These are phyloP conservation scores for Druon quercuslanigerum DNA, from an alignment of 1,140 invertebrate species.

Conservation along the genomic window DNA sequence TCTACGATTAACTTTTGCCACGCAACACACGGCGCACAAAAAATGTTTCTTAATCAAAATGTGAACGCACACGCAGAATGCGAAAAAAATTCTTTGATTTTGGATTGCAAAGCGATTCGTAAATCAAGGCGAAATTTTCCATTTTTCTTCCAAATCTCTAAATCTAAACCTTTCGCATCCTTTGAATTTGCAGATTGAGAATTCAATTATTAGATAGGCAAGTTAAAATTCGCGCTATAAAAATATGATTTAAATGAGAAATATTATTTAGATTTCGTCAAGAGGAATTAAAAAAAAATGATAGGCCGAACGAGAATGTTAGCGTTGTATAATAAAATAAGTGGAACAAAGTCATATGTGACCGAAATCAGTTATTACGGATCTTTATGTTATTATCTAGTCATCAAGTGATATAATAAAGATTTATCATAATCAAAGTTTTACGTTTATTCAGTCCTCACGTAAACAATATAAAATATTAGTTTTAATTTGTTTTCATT, in stretches of 20 bases:
- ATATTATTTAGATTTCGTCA: not conserved
- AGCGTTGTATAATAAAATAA: constrained; percentile 54
- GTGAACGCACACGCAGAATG: no score
- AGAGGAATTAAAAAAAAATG: constrained; percentile 40
- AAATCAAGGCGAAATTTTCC: not conserved
- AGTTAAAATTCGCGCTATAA: not conserved
- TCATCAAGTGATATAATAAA: constrained; percentile 74
- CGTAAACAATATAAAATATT: not conserved
- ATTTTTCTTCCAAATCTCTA: not conserved
- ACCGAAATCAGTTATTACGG: constrained; percentile 67
- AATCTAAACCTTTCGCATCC: not conserved
- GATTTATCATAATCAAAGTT: constrained; percentile 69
- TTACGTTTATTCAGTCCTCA: not conserved
- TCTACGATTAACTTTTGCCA: not conserved
- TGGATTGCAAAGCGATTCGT: not conserved
- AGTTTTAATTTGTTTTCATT: constrained; percentile 30
- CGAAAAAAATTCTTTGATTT: no score
- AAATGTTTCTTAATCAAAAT: constrained; percentile 6
- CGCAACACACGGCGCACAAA: constrained; percentile 13
- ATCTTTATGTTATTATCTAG: constrained; percentile 73
- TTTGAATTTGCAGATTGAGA: not conserved
- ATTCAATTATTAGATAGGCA: constrained; percentile 4
- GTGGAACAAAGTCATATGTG: constrained; percentile 47
- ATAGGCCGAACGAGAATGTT: constrained; percentile 44
- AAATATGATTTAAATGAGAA: not conserved